These are phyloP conservation scores for Ellobium chinense DNA, from an alignment of 2,888 invertebrate species.

Conservation along the genomic window DNA sequence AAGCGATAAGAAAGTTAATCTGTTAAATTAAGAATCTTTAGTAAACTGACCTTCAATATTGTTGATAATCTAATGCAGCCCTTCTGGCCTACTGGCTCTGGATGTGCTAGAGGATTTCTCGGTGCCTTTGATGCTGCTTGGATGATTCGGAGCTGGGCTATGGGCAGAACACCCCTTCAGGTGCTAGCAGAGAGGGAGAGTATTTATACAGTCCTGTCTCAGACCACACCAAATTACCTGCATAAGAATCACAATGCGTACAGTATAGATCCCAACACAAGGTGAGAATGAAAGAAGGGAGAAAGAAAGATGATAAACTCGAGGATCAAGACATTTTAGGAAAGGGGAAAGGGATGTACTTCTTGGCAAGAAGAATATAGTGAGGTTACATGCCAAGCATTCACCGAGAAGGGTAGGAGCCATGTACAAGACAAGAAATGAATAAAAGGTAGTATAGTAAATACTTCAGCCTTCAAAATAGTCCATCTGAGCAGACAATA, in stretches of 20 bases:
- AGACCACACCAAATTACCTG: constrained; percentile 97
- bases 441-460: no score
- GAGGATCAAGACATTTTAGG: neutral
- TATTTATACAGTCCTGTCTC: constrained; percentile 91
- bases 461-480: no score
- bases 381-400: no score
- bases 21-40: no score
- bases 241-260: constrained; percentile 87
- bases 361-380: no score
- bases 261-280: constrained; percentile 80
- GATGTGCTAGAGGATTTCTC: constrained; percentile 97
- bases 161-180: constrained; percentile 85
- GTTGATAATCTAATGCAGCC: no score
- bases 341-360: no score
- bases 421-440: no score
- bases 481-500: no score
- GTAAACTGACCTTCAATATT: no score
- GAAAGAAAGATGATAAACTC: neutral
- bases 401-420: no score
- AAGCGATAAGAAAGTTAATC: no score
- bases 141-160: constrained; percentile 92
- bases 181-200: constrained; percentile 97
- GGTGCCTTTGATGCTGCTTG: constrained; percentile 97
- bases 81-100: constrained; percentile 99
- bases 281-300: constrained; percentile 81